Evolutionary conservation across 2,888 invertebrate species (phyloP).

Genomic region (Podabrus alpinus): DNA sequence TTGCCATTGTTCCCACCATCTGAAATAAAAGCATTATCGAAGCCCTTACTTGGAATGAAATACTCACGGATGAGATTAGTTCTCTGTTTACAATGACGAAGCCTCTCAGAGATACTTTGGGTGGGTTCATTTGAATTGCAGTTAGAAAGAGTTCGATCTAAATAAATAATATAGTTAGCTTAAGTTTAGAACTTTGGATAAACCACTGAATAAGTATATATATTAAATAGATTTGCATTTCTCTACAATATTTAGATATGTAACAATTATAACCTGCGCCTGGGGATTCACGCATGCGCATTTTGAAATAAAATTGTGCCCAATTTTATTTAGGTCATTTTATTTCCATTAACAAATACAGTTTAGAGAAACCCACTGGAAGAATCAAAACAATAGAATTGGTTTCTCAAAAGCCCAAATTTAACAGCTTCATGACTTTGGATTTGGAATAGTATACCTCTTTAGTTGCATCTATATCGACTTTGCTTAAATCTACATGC

Average conservation of each 20-base stretch:
- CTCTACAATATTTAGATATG: no score
- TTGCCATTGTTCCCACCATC: constrained; percentile 68
- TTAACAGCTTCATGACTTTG: constrained; percentile 1
- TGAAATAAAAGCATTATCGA: constrained; percentile 49
- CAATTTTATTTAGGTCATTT: no score
- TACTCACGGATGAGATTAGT: constrained; percentile 65
- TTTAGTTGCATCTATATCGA: constrained; percentile 64
- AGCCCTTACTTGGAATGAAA: background rate
- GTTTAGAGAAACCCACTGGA: no score
- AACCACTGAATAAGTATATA: no score
- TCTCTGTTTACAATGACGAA: constrained; percentile 69
- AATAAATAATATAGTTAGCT: constrained; percentile 31
- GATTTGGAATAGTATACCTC: constrained; percentile 56
- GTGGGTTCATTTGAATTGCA: constrained; percentile 73
- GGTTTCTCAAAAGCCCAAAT: background rate
- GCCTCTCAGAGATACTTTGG: constrained; percentile 69
- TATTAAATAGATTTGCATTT: no score
- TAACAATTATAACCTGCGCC: no score
- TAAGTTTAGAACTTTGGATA: no score
- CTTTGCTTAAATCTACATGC: constrained; percentile 61
- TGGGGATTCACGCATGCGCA: no score
- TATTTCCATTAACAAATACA: no score
- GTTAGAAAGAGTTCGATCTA: constrained; percentile 70
- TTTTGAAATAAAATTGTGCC: no score
- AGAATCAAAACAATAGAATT: no score